A percentile compares a stretch with the other conserved stretches of the same genome.
These are phyloP conservation scores for Ariolimax columbianus DNA, from an alignment of 2,888 invertebrate genomes.

Conservation along the genomic window DNA sequence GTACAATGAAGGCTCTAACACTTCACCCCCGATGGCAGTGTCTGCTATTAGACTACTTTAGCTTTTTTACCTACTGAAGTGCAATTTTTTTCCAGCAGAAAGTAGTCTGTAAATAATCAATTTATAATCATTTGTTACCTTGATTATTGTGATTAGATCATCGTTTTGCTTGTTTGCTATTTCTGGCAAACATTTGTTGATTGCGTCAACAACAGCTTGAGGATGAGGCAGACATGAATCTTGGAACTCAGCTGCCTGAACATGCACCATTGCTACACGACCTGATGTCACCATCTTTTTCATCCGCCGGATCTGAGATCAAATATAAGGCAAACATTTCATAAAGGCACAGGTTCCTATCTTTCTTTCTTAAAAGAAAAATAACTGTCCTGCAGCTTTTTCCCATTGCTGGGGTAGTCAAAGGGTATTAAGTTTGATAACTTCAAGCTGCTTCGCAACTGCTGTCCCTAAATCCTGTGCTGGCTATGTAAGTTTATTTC, in stretches of 20 bases:
- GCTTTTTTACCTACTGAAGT: no score
- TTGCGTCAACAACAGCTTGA: conserved; percentile 66
- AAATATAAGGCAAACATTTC: neutral
- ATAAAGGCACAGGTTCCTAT: neutral
- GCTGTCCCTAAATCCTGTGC: no score
- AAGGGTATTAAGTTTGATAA: no score
- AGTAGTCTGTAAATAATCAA: neutral
- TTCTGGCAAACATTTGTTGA: conserved; percentile 71
- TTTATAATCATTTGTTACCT: conserved; percentile 61
- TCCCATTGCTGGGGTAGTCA: no score
- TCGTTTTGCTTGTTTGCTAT: conserved; percentile 76
- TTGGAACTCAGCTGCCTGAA: conserved; percentile 68
- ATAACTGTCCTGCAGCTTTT: no score
- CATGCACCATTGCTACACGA: conserved; percentile 73
- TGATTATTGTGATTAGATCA: conserved; percentile 76
- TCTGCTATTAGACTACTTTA: no score
- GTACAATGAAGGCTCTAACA: no score
- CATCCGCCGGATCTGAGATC: conserved; percentile 71
- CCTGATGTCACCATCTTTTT: conserved; percentile 68
- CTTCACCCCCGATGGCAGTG: no score
- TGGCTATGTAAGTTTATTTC: no score
- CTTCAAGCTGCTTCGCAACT: no score
- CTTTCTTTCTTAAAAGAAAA: no score
- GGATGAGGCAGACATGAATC: conserved; percentile 74
- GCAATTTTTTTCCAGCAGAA: neutral